phyloP scores from a whole-genome alignment of 1,140 invertebrate species.

The Papilio xuthus region DNA sequence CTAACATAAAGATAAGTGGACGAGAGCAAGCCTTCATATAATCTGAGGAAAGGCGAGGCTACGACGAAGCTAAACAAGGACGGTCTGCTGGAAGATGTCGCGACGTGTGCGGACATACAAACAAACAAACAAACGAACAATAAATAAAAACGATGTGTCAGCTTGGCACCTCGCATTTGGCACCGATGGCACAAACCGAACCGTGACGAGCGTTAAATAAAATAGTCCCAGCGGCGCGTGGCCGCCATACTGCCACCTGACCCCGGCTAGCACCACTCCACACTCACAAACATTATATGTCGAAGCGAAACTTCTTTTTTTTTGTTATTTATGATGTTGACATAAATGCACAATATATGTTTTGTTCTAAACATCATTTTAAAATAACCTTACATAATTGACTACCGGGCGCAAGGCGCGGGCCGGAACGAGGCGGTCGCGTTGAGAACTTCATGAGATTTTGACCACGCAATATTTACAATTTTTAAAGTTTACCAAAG shows the following conservation, averaged over 20 bases:
- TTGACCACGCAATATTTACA: neutral
- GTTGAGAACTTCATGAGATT: neutral
- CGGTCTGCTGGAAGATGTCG: conserved; percentile 12
- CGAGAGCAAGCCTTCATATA: neutral
- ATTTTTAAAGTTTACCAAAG: neutral
- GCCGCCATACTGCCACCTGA: too few relatives aligned
- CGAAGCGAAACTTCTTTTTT: conserved; percentile 13
- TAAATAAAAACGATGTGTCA: neutral
- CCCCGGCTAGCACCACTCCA: conserved; percentile 54
- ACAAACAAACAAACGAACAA: neutral
- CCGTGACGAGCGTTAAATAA: neutral
- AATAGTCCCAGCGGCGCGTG: conserved; percentile 38
- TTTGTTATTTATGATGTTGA: conserved; percentile 29
- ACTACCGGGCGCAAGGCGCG: neutral
- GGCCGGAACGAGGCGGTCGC: neutral
- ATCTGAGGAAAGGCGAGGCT: neutral
- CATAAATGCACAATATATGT: conserved; percentile 53
- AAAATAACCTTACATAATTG: conserved; percentile 20
- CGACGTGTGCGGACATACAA: neutral
- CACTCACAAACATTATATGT: conserved; percentile 42
- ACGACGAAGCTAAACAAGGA: conserved; percentile 3
- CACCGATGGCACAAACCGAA: neutral
- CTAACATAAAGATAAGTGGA: neutral
- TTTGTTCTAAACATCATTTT: conserved; percentile 28
- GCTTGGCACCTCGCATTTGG: neutral